Conservation (phyloP, 1,140 invertebrate species). For the Gyrodactylus salaris region DNA sequence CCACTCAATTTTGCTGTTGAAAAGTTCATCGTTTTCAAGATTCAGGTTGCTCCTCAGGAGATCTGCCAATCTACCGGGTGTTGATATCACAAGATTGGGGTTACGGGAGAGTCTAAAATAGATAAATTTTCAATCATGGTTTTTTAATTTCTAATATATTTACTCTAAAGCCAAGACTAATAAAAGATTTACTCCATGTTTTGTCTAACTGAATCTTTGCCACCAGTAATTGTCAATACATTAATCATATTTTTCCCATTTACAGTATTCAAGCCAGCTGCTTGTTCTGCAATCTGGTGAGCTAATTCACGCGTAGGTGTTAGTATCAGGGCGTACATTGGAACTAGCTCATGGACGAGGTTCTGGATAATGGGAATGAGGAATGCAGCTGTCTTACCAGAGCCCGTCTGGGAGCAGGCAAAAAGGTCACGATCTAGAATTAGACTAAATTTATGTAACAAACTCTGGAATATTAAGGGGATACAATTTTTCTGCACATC, state of each 20-base stretch:
- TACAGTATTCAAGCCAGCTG: constrained; percentile 17
- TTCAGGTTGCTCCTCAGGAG: not conserved
- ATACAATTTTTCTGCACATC: constrained; percentile 65
- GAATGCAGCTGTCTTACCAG: constrained; percentile 24
- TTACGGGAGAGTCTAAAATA: not conserved
- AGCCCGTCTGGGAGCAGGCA: constrained; percentile 44
- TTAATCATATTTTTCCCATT: not conserved
- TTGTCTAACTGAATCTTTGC: not conserved
- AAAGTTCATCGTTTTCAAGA: constrained; percentile 6
- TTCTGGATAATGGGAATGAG: constrained; percentile 28
- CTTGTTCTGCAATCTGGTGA: constrained; percentile 33
- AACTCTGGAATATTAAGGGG: constrained; percentile 21
- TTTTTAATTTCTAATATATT: too few relatives aligned
- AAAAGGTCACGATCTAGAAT: constrained; percentile 39
- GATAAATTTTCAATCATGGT: too few relatives aligned
- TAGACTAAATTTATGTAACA: not conserved
- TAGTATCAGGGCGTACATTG: constrained; percentile 44
- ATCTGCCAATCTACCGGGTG: not conserved
- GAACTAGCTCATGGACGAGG: constrained; percentile 18
- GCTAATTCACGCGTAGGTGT: constrained; percentile 68
- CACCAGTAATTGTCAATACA: not conserved
- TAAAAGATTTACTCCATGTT: too few relatives aligned
- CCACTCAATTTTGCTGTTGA: not conserved
- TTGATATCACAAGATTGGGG: constrained; percentile 4
- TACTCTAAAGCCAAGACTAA: too few relatives aligned